Base-by-base conservation (phyloP, 2,113 vertebrate species). In the Solea senegalensis region DNA sequence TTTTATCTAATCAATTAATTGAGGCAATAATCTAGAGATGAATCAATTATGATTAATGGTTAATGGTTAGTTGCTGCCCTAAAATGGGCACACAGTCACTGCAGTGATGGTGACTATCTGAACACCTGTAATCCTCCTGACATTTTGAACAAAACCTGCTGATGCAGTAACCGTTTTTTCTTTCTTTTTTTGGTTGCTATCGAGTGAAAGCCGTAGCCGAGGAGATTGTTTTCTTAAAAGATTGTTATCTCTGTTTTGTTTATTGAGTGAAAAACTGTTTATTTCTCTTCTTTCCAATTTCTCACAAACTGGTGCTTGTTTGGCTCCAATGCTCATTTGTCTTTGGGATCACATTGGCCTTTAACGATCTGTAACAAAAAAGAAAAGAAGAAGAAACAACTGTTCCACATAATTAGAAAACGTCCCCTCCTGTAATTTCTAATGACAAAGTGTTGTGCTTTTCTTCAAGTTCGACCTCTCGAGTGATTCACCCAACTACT, bases 161-260 rank as follows among this genome's bases (percentile, higher is more conserved):
- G 6, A 9, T 43, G 56, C 44, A 49, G 5, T 4, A 59, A 21
- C 26, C 48, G 34, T 63, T 63, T 46, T 53, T 57, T 55, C 21
- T 34, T 15, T 64, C 12, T 26, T 10, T 1, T 52, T 52, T 15
- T 14, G 40, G 39, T 21, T 10, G 43, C 12, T 15, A 3, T 21
- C 53, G 21, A 21, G 21, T 21, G 21, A 21, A 21, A 21, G 21
- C 21, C 21, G 21, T 21, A 21, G 21, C 21, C 21, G 21, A 1
- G 21, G 46, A 72, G 58, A 68, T 57, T 15, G 15, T 41, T 52
- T 28, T 9, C 41, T 43, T 43, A 7, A 43, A 43, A 43, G 41
- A 12, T 3, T 4, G 41, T 51, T 66, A 51, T 46, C 58, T 54
- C 16, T 59, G 21, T 34, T 46, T 64, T 56, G 15, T 85, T 65